phyloP scores from a whole-genome alignment of 23 tunicate species.

The Trididemnum nubilum region DNA sequence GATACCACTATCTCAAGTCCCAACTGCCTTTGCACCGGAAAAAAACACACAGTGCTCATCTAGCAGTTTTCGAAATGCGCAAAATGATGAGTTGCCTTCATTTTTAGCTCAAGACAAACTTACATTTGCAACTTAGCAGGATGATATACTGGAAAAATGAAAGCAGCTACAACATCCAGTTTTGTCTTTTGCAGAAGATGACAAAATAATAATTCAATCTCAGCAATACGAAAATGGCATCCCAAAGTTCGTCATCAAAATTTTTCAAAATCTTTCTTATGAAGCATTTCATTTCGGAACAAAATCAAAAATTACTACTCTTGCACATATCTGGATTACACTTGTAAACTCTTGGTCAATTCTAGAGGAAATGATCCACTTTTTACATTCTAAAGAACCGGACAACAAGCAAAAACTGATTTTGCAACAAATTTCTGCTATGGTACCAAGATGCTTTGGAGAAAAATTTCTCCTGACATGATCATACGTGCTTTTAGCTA shows the following conservation, averaged over 20 bases:
- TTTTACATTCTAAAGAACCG: not conserved
- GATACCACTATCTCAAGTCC: too few species aligned
- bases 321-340: not conserved
- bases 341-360: not conserved
- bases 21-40: not conserved
- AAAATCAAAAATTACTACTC: not conserved
- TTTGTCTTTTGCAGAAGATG: not conserved
- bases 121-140: not conserved
- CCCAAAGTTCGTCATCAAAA: constrained; percentile 1
- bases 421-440: constrained; percentile 10
- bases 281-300: constrained; percentile 8
- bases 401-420: constrained; percentile 2
- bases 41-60: not conserved
- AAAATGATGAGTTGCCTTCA: not conserved
- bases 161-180: not conserved
- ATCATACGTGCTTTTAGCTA: constrained; percentile 8
- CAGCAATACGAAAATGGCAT: not conserved
- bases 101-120: not conserved
- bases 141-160: not conserved
- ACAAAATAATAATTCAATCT: not conserved
- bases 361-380: not conserved
- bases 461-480: not conserved
- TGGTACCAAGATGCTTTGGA: constrained; percentile 9
- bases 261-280: not conserved
- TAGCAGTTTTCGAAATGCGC: not conserved